These are phyloP conservation scores for Nebria salina DNA, from an alignment of 2,888 invertebrate genomes.

Conservation along the genomic window DNA sequence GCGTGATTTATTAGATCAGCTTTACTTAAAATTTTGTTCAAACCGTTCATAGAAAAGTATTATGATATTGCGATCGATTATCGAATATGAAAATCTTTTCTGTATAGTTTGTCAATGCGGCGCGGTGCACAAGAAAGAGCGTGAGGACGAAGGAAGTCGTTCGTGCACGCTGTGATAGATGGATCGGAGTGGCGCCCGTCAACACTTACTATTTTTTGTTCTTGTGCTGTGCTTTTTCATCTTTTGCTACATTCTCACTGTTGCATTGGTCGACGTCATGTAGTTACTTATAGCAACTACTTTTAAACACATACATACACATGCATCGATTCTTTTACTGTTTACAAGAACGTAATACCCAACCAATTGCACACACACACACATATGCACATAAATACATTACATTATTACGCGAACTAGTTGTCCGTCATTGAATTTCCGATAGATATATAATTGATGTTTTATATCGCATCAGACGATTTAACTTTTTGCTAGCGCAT, in stretches of 20 bases:
- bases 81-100: too few species aligned
- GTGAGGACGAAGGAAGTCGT: slow-evolving; percentile 8
- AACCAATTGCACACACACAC: background rate
- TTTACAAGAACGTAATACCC: background rate
- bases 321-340: background rate
- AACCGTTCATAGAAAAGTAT: too few species aligned
- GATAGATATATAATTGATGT: slow-evolving; percentile 1
- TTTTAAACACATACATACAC: background rate
- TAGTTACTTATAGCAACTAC: slow-evolving; percentile 16
- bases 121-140: background rate
- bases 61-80: too few species aligned
- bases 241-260: background rate
- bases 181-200: slow-evolving; percentile 41
- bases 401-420: background rate
- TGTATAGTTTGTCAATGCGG: too few species aligned
- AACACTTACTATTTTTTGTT: slow-evolving; percentile 35
- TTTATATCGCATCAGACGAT: slow-evolving; percentile 1
- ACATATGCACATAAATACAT: background rate
- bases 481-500: background rate
- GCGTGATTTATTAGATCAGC: background rate
- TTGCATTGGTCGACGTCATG: slow-evolving; percentile 15
- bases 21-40: too few species aligned
- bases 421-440: background rate
- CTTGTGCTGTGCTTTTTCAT: background rate
- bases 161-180: slow-evolving; percentile 32